Evolutionary conservation across 2,113 vertebrate species (phyloP).

Genomic region (Holacanthus passer): DNA sequence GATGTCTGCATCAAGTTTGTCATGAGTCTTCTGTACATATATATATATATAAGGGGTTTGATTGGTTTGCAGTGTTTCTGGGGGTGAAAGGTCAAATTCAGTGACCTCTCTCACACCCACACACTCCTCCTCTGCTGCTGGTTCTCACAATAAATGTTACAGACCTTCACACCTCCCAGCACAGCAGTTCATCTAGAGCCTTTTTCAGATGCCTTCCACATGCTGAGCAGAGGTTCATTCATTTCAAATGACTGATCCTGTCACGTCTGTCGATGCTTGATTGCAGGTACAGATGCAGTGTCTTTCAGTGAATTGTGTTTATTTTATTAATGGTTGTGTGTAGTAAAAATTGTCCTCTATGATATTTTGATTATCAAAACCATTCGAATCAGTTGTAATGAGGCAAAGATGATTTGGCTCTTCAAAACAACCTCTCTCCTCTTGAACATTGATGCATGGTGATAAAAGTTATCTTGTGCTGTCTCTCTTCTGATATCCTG

Average conservation of each 20-base stretch:
- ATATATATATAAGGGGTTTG: background rate
- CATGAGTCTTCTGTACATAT: too few species aligned
- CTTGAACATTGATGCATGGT: constrained; percentile 2
- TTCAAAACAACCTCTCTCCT: background rate
- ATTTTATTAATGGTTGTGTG: background rate
- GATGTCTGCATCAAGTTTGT: too few species aligned
- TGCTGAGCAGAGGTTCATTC: background rate
- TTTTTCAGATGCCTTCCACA: background rate
- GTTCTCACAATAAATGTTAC: constrained; percentile 35
- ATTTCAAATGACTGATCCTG: constrained; percentile 1
- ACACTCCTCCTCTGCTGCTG: background rate
- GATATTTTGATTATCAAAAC: background rate
- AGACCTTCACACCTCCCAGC: background rate
- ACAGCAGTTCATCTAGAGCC: background rate
- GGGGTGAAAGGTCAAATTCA: constrained; percentile 18
- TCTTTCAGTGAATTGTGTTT: background rate
- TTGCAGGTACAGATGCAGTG: background rate
- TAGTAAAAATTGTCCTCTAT: background rate
- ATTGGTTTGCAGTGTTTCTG: constrained; percentile 1
- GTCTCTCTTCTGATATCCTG: too few species aligned
- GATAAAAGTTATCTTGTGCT: too few species aligned
- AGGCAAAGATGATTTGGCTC: constrained; percentile 20
- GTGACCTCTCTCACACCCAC: constrained; percentile 56
- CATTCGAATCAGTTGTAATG: background rate
- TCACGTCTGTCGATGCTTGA: background rate